These are phyloP conservation scores for Dolichotis patagonum DNA, from an alignment of 2,113 vertebrate genomes.

Conservation along the genomic window DNA sequence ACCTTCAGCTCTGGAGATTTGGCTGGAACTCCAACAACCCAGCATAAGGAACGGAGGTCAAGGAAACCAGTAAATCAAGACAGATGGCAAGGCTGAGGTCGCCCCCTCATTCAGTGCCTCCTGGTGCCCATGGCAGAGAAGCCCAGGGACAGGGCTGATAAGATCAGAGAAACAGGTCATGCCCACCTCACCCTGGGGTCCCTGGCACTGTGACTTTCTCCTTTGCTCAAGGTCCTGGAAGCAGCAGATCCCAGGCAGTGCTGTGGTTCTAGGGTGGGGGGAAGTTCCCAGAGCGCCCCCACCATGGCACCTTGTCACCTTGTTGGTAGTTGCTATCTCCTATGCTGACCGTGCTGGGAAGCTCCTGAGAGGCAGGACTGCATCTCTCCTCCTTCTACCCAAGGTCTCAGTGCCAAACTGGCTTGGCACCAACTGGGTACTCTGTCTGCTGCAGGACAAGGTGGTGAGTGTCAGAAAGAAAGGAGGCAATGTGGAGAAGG, in stretches of 20 bases:
- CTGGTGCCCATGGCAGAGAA: not conserved
- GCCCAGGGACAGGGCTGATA: not conserved
- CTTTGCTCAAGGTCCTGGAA: not conserved
- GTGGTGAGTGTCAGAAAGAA: not conserved
- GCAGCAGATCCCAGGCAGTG: not conserved
- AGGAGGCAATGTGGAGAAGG: not conserved
- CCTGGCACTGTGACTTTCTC: not conserved
- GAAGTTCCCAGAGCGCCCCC: too few species aligned
- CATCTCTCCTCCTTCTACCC: not conserved
- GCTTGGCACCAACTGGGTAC: not conserved
- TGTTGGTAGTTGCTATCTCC: not conserved
- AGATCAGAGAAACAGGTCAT: not conserved
- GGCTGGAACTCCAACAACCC: not conserved
- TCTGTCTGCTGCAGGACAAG: not conserved
- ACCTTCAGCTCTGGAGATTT: not conserved
- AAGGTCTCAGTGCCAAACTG: not conserved
- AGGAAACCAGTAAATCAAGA: not conserved
- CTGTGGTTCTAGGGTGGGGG: not conserved
- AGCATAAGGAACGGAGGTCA: constrained; percentile 1
- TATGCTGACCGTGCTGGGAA: not conserved
- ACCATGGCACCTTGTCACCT: not conserved
- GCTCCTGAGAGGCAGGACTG: not conserved
- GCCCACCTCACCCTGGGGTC: not conserved
- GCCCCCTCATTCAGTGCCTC: not conserved
- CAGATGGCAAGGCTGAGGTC: not conserved